Percentiles rank a stretch among this genome's conserved stretches.
These are phyloP conservation scores for Amblyornis subalaris DNA, from an alignment of 2,113 vertebrate species.

Conservation along the genomic window DNA sequence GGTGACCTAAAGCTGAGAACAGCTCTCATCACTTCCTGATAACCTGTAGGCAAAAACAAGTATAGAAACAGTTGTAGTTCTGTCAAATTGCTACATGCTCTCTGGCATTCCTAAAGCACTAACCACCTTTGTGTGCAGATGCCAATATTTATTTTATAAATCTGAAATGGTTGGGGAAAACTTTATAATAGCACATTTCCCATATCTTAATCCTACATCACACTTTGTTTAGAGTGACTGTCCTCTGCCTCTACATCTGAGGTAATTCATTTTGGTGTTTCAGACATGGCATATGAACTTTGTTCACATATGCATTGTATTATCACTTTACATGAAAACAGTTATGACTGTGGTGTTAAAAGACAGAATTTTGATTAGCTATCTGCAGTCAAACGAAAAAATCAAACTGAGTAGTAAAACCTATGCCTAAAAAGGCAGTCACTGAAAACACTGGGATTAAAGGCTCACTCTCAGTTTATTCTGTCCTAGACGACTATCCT, in stretches of 20 bases:
- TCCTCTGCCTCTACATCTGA: background rate
- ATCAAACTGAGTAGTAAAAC: background rate
- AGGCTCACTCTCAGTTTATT: background rate
- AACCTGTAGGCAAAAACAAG: background rate
- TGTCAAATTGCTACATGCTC: background rate
- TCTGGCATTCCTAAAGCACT: background rate
- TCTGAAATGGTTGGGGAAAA: background rate
- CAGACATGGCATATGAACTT: background rate
- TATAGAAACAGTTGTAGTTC: background rate
- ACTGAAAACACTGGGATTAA: background rate
- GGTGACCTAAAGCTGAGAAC: background rate
- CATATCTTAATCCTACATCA: background rate
- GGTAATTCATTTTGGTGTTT: background rate
- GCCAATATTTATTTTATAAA: constrained; percentile 22
- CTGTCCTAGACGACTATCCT: background rate
- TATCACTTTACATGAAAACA: background rate
- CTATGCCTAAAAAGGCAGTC: background rate
- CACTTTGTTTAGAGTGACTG: background rate
- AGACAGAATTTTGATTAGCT: background rate
- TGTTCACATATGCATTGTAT: background rate
- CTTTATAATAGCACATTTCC: background rate
- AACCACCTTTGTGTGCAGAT: background rate
- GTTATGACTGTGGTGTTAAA: background rate
- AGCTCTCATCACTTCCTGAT: constrained; percentile 23
- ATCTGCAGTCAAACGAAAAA: background rate